phyloP scores from a whole-genome alignment of 2,113 vertebrate genomes.

The Microcebus jonahi region DNA sequence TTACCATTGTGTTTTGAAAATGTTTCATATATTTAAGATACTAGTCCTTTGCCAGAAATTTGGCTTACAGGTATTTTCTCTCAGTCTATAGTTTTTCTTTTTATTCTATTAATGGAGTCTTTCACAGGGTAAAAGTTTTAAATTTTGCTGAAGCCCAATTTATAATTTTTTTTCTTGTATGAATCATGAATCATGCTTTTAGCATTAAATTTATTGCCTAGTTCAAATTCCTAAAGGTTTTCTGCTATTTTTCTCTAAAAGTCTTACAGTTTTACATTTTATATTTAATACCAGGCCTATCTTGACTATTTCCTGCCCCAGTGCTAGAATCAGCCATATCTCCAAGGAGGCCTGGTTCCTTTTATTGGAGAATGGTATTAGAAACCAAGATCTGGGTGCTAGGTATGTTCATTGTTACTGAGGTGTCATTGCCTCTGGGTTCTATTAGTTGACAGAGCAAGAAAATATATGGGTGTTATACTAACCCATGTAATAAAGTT shows the following conservation, averaged over 20 bases:
- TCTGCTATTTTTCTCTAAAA: background rate
- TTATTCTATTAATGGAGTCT: background rate
- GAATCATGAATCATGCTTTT: background rate
- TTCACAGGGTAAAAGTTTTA: background rate
- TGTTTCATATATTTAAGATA: background rate
- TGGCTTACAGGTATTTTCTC: background rate
- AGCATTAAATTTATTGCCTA: background rate
- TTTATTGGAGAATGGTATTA: background rate
- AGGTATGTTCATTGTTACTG: background rate
- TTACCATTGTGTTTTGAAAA: background rate
- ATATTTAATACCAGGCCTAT: background rate
- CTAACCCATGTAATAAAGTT: background rate
- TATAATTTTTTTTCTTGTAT: constrained; percentile 27
- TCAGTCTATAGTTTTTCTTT: background rate
- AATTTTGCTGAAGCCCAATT: background rate
- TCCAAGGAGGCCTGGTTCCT: background rate
- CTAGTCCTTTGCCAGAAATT: background rate
- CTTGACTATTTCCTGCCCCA: background rate
- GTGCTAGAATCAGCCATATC: background rate
- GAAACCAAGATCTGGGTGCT: background rate
- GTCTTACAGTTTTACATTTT: constrained; percentile 4
- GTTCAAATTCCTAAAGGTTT: background rate
- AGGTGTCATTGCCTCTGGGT: background rate
- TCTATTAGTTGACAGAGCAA: background rate
- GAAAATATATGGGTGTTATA: background rate